Evolutionary conservation across 2,797 vertebrate genomes (phyloP).

Genomic region (Sarcophilus harrisii): DNA sequence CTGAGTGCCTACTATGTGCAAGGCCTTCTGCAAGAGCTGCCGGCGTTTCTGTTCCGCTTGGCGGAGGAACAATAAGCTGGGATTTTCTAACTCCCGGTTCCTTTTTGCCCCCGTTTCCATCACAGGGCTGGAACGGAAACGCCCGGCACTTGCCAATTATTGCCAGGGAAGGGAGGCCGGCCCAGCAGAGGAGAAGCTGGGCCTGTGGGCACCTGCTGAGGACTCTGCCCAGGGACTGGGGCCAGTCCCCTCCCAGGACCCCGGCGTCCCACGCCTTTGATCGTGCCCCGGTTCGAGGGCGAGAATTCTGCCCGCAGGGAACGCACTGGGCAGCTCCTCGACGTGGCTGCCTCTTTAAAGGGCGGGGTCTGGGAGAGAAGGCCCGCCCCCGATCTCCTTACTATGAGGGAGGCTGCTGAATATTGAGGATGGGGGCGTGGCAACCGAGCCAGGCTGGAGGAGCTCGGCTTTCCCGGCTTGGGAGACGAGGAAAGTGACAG

Average conservation of each 20-base stretch:
- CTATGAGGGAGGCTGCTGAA: conserved; percentile 70
- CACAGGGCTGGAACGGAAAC: conserved; percentile 10
- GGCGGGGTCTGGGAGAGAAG: conserved; percentile 32
- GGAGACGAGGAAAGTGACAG: conserved; percentile 80
- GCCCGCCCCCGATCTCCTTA: conserved; percentile 69
- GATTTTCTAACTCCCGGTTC: conserved; percentile 12
- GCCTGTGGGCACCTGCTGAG: neutral
- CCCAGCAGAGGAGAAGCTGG: neutral
- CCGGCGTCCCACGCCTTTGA: conserved; percentile 4
- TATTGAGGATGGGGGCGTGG: conserved; percentile 79
- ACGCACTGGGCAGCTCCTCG: neutral
- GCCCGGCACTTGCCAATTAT: neutral
- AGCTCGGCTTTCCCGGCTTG: conserved; percentile 67
- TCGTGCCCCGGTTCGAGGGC: neutral
- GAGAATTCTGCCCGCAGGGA: neutral
- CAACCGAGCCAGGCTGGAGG: conserved; percentile 57
- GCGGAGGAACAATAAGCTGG: neutral
- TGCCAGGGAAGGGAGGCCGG: neutral
- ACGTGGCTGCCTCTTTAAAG: conserved; percentile 72
- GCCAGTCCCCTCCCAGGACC: neutral
- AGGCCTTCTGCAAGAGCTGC: neutral
- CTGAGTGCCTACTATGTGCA: neutral
- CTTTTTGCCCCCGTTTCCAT: neutral
- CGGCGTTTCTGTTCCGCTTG: neutral
- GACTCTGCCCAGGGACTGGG: too few species aligned